These are phyloP conservation scores for Propithecus perrieri DNA, from an alignment of 2,797 vertebrate genomes.

Conservation along the genomic window DNA sequence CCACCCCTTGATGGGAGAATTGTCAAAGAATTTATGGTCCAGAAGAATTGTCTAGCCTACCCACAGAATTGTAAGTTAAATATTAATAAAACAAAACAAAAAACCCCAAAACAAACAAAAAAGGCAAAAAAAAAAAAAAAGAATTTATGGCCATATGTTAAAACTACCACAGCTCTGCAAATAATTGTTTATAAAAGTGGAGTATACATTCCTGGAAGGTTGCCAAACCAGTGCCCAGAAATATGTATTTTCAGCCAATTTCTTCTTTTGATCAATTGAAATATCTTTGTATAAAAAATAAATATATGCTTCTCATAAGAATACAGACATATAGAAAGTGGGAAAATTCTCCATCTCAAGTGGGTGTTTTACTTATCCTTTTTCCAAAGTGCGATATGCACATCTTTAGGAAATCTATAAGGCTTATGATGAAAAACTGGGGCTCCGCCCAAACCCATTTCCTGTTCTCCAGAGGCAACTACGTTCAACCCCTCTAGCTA, in stretches of 20 bases:
- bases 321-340: background rate
- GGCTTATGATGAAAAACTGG: background rate
- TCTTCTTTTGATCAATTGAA: conserved; percentile 14
- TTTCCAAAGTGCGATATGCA: background rate
- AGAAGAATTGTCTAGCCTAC: background rate
- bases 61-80: background rate
- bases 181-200: background rate
- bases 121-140: background rate
- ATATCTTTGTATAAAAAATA: background rate
- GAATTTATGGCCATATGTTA: background rate
- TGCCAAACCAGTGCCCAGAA: background rate
- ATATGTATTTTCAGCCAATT: background rate
- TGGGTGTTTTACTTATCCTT: background rate
- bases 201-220: background rate
- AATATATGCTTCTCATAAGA: background rate
- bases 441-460: background rate
- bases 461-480: background rate
- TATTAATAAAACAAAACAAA: background rate
- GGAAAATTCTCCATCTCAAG: background rate
- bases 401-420: background rate
- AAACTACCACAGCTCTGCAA: background rate
- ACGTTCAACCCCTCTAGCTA: background rate
- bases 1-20: background rate
- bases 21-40: background rate
- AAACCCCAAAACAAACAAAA: background rate